These are phyloP conservation scores for Ovis aries DNA, from an alignment of 2,113 vertebrate species.

Conservation along the genomic window DNA sequence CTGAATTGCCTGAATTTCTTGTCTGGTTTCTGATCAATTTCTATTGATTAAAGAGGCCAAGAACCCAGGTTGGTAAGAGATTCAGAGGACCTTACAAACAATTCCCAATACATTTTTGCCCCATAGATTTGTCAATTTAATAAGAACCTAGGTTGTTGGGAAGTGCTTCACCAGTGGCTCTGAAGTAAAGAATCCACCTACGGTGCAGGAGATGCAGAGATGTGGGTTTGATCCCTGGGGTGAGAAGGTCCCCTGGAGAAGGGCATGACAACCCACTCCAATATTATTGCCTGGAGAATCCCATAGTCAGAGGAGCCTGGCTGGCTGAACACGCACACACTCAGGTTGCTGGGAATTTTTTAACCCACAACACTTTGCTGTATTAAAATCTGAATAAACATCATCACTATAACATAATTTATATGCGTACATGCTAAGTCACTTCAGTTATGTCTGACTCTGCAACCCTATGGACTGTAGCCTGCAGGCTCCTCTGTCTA, in stretches of 20 bases:
- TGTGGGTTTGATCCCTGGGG: background rate
- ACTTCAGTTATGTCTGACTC: background rate
- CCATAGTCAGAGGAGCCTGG: background rate
- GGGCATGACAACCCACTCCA: background rate
- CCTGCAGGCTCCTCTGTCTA: background rate
- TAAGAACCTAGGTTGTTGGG: background rate
- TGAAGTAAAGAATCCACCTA: background rate
- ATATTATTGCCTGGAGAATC: background rate
- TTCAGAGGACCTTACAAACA: background rate
- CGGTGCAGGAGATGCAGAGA: background rate
- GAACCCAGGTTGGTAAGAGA: background rate
- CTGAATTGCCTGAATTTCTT: background rate
- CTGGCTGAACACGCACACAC: background rate
- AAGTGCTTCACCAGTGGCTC: background rate
- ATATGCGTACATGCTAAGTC: background rate
- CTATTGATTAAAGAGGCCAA: background rate
- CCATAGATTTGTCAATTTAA: background rate
- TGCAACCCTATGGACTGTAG: background rate
- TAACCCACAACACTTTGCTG: background rate
- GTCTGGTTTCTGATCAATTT: background rate
- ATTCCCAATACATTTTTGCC: background rate
- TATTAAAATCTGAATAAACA: background rate
- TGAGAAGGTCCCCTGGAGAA: fast-evolving
- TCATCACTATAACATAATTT: background rate
- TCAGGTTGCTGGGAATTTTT: background rate